These are phyloP conservation scores for Eclectus roratus DNA, from an alignment of 2,113 vertebrate species.

Conservation along the genomic window DNA sequence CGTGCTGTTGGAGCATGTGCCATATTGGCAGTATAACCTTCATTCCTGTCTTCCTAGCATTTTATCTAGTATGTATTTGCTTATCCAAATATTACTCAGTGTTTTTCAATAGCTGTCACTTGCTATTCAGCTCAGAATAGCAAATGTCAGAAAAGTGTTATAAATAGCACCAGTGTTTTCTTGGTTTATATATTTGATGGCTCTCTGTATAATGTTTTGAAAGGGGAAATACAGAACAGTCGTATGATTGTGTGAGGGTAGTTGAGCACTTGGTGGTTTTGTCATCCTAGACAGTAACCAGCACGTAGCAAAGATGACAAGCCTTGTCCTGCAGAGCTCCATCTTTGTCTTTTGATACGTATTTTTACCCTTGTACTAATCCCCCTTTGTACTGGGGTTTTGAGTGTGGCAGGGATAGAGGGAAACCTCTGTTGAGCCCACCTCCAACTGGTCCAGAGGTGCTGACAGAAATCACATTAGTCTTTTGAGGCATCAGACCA, in stretches of 20 bases:
- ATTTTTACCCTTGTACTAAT: background rate
- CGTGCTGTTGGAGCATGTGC: accelerated
- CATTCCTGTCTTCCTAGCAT: background rate
- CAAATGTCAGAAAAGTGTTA: background rate
- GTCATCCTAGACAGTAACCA: background rate
- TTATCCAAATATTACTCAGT: background rate
- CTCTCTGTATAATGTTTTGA: background rate
- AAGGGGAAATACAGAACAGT: background rate
- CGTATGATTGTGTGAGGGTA: background rate
- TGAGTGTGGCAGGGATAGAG: background rate
- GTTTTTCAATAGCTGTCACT: background rate
- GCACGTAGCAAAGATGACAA: background rate
- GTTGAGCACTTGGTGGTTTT: background rate
- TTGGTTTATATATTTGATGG: background rate
- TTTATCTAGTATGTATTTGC: background rate
- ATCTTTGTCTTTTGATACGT: background rate
- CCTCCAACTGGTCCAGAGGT: background rate
- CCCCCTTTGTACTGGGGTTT: background rate
- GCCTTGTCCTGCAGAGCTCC: background rate
- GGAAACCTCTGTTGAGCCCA: background rate
- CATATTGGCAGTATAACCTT: background rate
- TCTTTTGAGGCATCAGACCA: background rate
- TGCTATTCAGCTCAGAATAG: background rate
- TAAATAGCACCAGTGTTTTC: background rate
- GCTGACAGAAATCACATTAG: background rate